Conservation (phyloP, 2,113 vertebrate genomes). For the Tetraodon nigroviridis region DNA sequence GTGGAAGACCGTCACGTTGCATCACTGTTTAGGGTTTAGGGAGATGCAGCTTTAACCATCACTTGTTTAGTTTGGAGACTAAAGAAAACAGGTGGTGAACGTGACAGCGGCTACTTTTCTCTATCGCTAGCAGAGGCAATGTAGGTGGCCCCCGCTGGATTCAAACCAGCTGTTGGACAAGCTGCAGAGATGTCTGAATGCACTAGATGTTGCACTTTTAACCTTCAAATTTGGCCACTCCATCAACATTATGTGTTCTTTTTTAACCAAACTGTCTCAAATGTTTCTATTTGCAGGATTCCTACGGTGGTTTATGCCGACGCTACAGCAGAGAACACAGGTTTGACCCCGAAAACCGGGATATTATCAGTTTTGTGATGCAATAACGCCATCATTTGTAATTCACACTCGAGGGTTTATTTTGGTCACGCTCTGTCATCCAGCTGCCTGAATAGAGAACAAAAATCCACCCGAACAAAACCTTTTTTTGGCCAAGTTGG, state of each 20-base stretch:
- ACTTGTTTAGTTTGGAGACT: not conserved
- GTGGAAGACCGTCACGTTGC: too few relatives aligned
- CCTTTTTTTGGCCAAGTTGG: not conserved
- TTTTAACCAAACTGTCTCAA: too few relatives aligned
- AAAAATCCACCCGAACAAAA: not conserved
- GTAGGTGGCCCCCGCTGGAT: constrained; percentile 35
- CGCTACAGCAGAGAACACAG: too few relatives aligned
- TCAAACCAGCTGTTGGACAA: constrained; percentile 43
- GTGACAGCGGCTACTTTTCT: constrained; percentile 7
- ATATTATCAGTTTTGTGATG: too few relatives aligned
- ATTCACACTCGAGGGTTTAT: too few relatives aligned
- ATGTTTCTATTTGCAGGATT: too few relatives aligned
- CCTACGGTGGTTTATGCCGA: too few relatives aligned
- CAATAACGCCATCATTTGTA: too few relatives aligned
- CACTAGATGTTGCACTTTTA: not conserved
- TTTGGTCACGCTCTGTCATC: too few relatives aligned
- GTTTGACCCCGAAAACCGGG: too few relatives aligned
- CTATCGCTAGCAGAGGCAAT: constrained; percentile 4
- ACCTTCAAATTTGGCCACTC: not conserved
- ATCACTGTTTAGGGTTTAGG: not conserved
- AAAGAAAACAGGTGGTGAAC: constrained; percentile 29
- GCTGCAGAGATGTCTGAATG: not conserved
- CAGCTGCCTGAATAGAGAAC: not conserved
- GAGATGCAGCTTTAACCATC: not conserved
- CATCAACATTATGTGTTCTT: too few relatives aligned